A percentile compares a stretch with the other conserved stretches of the same genome.
Evolutionary conservation across 2,113 vertebrate genomes (phyloP).

Genomic region (Urocitellus parryii): DNA sequence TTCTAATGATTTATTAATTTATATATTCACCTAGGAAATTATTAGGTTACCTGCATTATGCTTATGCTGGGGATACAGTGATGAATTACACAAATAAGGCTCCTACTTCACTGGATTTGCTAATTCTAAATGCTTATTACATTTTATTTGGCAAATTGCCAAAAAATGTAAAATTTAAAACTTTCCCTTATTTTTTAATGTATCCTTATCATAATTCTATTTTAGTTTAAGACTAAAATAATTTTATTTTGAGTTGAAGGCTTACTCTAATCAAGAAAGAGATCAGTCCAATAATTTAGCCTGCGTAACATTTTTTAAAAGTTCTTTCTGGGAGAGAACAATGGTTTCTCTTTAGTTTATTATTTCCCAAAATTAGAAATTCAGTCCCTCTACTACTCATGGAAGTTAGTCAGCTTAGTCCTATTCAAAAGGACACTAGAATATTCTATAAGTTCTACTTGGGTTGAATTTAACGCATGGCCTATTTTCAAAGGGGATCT

Average conservation of each 20-base stretch:
- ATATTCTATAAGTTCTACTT: conserved; percentile 7
- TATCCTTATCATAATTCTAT: not conserved
- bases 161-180: conserved; percentile 42
- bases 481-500: conserved; percentile 30
- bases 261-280: conserved; percentile 23
- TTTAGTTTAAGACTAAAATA: conserved; percentile 9
- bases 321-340: not conserved
- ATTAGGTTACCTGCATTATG: not conserved
- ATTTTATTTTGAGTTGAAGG: conserved; percentile 13
- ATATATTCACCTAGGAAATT: conserved; percentile 1
- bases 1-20: conserved; percentile 24
- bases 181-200: conserved; percentile 15
- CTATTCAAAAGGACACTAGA: not conserved
- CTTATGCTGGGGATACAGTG: not conserved
- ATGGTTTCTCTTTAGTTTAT: not conserved
- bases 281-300: not conserved
- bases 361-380: conserved; percentile 37
- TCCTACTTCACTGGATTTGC: not conserved
- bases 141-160: conserved; percentile 31
- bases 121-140: conserved; percentile 35
- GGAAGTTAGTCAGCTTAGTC: not conserved
- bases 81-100: not conserved
- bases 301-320: not conserved
- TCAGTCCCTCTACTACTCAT: not conserved
- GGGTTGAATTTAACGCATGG: not conserved